phyloP scores from a whole-genome alignment of 1,140 invertebrate genomes.

The Akabosia matsudoensis region DNA sequence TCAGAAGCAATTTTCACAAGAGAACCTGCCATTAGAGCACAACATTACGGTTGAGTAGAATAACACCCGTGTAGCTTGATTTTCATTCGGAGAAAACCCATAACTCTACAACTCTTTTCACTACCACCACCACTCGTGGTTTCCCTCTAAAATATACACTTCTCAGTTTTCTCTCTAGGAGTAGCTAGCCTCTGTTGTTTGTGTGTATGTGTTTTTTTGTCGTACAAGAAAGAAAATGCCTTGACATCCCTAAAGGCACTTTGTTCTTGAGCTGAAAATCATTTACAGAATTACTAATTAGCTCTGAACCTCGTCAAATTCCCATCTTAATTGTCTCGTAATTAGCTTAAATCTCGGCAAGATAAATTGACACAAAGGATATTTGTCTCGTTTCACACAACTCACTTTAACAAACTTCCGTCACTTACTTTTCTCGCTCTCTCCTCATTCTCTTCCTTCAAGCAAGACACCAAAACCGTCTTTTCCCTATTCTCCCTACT shows the following conservation, averaged over 20 bases:
- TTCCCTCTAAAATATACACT: no score
- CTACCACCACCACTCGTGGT: no score
- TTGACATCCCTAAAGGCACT: constrained; percentile 22
- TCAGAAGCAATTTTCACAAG: no score
- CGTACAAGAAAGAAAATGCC: neutral
- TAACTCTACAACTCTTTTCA: no score
- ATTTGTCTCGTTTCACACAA: constrained; percentile 34
- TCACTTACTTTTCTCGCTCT: neutral
- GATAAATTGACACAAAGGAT: constrained; percentile 47
- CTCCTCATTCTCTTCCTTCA: neutral
- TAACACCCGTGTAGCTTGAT: no score
- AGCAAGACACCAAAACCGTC: neutral
- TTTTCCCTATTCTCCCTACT: constrained; percentile 13
- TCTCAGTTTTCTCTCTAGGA: no score
- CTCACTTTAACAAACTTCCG: neutral
- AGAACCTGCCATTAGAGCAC: no score
- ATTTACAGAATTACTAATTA: constrained; percentile 47
- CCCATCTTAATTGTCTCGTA: constrained; percentile 47
- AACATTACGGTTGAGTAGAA: no score
- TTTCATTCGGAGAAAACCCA: no score
- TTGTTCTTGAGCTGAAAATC: constrained; percentile 34
- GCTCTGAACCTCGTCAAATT: constrained; percentile 47
- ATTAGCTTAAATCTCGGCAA: constrained; percentile 47
- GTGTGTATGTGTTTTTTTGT: no score
- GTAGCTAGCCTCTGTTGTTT: no score